Base-by-base conservation (phyloP, 92 coral and sea anemone species). In the Micromussa lordhowensis region DNA sequence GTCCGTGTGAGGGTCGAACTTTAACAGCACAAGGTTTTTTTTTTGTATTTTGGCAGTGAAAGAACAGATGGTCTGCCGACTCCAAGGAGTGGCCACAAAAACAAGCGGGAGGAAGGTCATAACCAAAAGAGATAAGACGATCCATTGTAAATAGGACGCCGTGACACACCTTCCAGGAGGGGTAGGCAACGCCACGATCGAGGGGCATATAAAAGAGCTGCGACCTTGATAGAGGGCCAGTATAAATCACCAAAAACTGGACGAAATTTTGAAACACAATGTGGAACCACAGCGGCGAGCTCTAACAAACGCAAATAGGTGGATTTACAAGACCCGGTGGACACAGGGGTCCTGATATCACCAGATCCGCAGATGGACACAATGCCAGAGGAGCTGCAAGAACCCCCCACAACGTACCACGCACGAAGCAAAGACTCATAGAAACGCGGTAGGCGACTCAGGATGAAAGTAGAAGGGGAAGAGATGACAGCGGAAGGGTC, bases 131-230 rank as follows among this genome's bases (percentile, higher is more conserved):
- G 0, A 40, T 17, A 36, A 79, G 26, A 0, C 83, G 68, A 40
- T 54, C 69, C 83, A 53, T 19, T n/a, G n/a, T 79, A 24, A 53
- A 79, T 7, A 59, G 24, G 5, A 79, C 83, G 6, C 70, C 83
- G 48, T 57, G 83, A 2, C 68, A 21, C 16, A 79, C 49, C 28
- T 36, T 75, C 80, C 80, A 75, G 80, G 80, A 18, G 18, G 38
- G 17, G 57, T 75, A 51, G 21, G 38, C 31, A 36, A 59, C 83
- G 0, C 24, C n/a, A 53, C 44, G 83, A 19, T 79, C 83, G 12
- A 30, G 35, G 31, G 38, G 58, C 14, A 54, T 53, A 31, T 53
- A 26, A 22, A 79, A 79, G 30, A 79, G 69, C 8, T 54, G 49
- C 3, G 38, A 22, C 83, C 83, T n/a, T 53, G 0, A 69, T 54